Evolutionary conservation across 2,888 invertebrate genomes (phyloP).

Genomic region (Lycaena phlaeas): DNA sequence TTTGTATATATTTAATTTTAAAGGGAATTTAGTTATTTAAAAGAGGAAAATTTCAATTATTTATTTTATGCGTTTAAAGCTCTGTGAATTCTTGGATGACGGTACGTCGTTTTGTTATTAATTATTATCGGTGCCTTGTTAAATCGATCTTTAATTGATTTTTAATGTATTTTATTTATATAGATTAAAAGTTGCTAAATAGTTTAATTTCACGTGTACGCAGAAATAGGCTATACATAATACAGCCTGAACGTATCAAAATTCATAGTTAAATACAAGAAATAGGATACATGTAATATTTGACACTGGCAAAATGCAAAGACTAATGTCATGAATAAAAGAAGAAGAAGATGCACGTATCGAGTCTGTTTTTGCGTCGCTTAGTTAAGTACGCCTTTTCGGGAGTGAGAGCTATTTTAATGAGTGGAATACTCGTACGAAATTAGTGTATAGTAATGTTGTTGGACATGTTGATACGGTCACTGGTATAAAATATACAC

Average conservation of each 20-base stretch:
- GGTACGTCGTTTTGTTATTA: background rate
- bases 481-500: background rate
- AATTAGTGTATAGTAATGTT: background rate
- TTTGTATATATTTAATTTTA: constrained; percentile 8
- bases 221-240: background rate
- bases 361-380: background rate
- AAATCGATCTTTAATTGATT: constrained; percentile 1
- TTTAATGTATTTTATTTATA: constrained; percentile 2
- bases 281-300: too few species aligned
- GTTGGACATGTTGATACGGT: constrained; percentile 1
- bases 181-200: background rate
- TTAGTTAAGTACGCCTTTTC: background rate
- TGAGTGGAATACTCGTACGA: background rate
- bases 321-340: too few species aligned
- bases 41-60: background rate
- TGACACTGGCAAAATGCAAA: too few species aligned
- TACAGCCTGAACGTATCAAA: too few species aligned
- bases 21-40: background rate
- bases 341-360: too few species aligned
- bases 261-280: too few species aligned
- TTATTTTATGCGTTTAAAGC: constrained; percentile 2
- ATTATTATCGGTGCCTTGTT: constrained; percentile 8
- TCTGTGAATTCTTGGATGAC: background rate
- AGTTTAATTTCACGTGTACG: background rate
- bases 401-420: background rate